Evolutionary conservation across 2,888 invertebrate species (phyloP), one percentile per base, ranked within the genome.

Genomic region (Epiblema foenella): DNA sequence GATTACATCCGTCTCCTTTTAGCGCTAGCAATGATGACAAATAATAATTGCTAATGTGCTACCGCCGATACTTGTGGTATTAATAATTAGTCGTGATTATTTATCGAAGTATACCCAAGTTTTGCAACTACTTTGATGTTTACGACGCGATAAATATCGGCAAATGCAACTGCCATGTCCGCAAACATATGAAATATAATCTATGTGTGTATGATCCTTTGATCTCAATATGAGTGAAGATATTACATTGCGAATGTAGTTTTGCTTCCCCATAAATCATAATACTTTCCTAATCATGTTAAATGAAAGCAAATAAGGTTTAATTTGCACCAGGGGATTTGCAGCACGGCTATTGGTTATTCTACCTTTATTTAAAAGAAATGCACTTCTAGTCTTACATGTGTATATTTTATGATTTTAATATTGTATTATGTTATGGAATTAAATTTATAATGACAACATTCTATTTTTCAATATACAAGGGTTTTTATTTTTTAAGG

Each of bases 141-240:
- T 42, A 15, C 42, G 42, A 42, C n/a, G 12, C n/a, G n/a, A 42
- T n/a, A n/a, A 46, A 42, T n/a, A n/a, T 8, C n/a, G n/a, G 46
- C n/a, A 46, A 46, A 46, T 46, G n/a, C n/a, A n/a, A n/a, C n/a
- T 46, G 46, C 46, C 15, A 46, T n/a, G 46, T 46, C n/a, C n/a
- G 8, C n/a, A n/a, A 46, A 1, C n/a, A 15, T 39, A 39, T 39
- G 39, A 39, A n/a, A 39, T 39, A 39, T 39, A 33, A 8, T 33
- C 33, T 24, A 8, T 8, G 12, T 39, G 12, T 39, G 2, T 39
- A 12, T n/a, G 4, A 54, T 24, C 15, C 39, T 51, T 12, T 63
- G 62, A 51, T 63, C 62, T 51, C 51, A 51, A 33, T 7, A 46
- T 15, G 33, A 63, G 33, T 63, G 33, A 11, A 63, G 11, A 49